A percentile compares a stretch with the other conserved stretches of the same genome.
Evolutionary conservation across 1,140 invertebrate genomes (phyloP).

Genomic region (Drosophila lowei): DNA sequence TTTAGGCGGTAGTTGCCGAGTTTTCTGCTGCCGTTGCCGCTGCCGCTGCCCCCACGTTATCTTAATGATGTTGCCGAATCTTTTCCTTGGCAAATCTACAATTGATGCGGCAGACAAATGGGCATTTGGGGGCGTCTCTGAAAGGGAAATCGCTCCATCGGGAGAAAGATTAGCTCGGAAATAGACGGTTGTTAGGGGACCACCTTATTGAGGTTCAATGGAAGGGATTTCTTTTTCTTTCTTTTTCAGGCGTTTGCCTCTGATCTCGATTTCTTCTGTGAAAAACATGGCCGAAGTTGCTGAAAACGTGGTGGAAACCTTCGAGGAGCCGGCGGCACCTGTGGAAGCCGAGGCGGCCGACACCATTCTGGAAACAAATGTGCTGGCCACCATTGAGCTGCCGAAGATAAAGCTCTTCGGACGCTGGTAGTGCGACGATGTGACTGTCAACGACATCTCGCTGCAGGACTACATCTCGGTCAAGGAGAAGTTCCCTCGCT

Average conservation of each 20-base stretch:
- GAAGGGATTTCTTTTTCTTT: conserved; percentile 23
- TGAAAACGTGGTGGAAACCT: conserved; percentile 77
- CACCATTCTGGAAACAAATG: conserved; percentile 69
- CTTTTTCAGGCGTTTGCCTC: too few relatives aligned
- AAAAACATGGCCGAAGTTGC: conserved; percentile 82
- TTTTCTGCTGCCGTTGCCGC: conserved; percentile 1
- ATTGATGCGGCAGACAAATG: conserved; percentile 31
- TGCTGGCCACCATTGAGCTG: conserved; percentile 88
- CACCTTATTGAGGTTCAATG: conserved; percentile 1
- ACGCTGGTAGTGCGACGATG: conserved; percentile 99
- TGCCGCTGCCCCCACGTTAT: too few relatives aligned
- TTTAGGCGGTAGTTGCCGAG: conserved; percentile 21
- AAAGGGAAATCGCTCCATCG: conserved; percentile 1
- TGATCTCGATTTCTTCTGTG: too few relatives aligned
- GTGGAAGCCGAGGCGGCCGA: conserved; percentile 73
- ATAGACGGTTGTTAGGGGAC: conserved; percentile 6
- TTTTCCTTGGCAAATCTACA: conserved; percentile 38
- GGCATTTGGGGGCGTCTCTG: conserved; percentile 1
- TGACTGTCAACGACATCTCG: conserved; percentile 98
- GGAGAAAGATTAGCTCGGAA: conserved; percentile 4
- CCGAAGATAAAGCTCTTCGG: conserved; percentile 99
- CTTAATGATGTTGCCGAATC: conserved; percentile 38
- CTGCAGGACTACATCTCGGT: conserved; percentile 98
- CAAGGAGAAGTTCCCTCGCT: conserved; percentile 99
- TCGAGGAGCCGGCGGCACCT: conserved; percentile 77